Evolutionary conservation across 2,113 vertebrate genomes (phyloP).

Genomic region (Lasiurus borealis): DNA sequence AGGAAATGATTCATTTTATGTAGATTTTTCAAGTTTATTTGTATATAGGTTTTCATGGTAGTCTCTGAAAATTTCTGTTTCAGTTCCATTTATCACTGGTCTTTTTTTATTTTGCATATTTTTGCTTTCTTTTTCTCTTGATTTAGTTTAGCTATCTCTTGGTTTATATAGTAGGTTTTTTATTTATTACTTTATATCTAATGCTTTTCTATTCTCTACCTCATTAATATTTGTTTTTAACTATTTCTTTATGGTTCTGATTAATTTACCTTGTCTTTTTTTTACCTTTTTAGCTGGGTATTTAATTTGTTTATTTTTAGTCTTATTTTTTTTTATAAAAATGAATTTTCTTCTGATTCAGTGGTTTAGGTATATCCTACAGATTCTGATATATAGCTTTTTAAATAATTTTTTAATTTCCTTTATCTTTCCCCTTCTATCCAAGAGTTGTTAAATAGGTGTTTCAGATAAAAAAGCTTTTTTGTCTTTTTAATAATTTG

Average conservation of each 20-base stretch:
- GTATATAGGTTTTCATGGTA: not conserved
- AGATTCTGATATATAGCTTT: not conserved
- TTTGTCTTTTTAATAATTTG: not conserved
- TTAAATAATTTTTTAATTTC: not conserved
- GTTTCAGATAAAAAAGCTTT: not conserved
- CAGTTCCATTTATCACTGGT: not conserved
- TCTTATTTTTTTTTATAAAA: not conserved
- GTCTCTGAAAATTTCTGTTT: not conserved
- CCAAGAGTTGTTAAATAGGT: not conserved
- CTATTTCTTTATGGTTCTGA: not conserved
- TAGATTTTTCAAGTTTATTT: not conserved
- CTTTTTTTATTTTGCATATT: not conserved
- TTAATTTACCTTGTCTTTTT: not conserved
- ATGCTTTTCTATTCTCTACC: not conserved
- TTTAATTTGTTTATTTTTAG: not conserved
- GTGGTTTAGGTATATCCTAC: not conserved
- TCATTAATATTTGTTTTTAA: not conserved
- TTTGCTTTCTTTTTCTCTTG: slow-evolving; percentile 10
- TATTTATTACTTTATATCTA: not conserved
- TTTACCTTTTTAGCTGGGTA: not conserved
- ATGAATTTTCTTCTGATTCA: not conserved
- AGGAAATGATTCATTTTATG: not conserved
- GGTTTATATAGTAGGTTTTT: not conserved
- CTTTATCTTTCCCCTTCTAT: not conserved
- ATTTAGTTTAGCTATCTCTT: slow-evolving; percentile 5